These are phyloP conservation scores for Cephus pulcher DNA, from an alignment of 2,888 invertebrate genomes.

Conservation along the genomic window DNA sequence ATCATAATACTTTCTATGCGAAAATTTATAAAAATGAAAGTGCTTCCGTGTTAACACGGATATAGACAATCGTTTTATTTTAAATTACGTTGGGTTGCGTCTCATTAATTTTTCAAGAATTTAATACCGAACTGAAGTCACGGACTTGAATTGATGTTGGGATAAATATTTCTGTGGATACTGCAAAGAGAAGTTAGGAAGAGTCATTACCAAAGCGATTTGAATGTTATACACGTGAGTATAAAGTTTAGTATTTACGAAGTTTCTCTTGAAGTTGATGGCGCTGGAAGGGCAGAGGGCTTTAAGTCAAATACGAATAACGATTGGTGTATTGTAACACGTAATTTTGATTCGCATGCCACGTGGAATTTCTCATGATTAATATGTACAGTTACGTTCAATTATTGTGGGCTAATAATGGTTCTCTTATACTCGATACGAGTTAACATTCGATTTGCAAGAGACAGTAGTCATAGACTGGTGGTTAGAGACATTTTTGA, in stretches of 20 bases:
- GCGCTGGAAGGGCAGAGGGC: neutral
- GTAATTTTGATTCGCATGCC: neutral
- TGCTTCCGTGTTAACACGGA: neutral
- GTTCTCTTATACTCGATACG: neutral
- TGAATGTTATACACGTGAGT: neutral
- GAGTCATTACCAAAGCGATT: neutral
- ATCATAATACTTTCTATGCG: constrained; percentile 22
- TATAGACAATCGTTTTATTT: neutral
- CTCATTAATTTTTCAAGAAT: neutral
- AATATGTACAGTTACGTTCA: neutral
- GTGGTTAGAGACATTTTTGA: neutral
- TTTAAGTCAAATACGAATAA: neutral
- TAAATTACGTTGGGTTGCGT: neutral
- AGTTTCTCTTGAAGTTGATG: neutral
- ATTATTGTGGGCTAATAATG: too few species aligned
- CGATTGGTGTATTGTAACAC: neutral
- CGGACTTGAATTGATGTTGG: neutral
- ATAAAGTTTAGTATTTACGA: neutral
- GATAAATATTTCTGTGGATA: neutral
- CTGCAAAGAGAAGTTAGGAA: neutral
- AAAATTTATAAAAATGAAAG: constrained; percentile 25
- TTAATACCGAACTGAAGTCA: neutral
- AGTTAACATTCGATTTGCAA: neutral
- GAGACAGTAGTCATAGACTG: neutral
- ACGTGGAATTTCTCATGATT: neutral